These are phyloP conservation scores for Ophioderma brevispina DNA, from an alignment of 35 echinoderm and acorn worm species.

Conservation along the genomic window DNA sequence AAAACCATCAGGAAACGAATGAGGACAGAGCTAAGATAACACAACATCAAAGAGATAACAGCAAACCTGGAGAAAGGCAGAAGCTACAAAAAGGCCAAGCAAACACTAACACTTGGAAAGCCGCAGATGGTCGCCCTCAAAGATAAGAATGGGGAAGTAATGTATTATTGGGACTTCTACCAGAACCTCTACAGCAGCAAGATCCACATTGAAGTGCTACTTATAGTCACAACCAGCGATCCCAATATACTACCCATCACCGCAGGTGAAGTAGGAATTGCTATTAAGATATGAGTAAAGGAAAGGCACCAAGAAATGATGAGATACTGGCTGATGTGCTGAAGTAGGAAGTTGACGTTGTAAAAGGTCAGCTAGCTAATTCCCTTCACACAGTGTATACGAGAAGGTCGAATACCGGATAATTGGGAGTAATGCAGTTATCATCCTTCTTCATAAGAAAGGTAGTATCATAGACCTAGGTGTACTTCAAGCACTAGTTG, in stretches of 20 bases:
- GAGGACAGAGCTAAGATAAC: background rate
- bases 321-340: background rate
- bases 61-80: background rate
- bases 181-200: background rate
- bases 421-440: slow-evolving; percentile 2
- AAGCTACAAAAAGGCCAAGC: slow-evolving; percentile 18
- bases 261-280: background rate
- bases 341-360: background rate
- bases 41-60: background rate
- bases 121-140: slow-evolving; percentile 13
- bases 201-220: background rate
- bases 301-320: background rate
- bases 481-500: background rate
- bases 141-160: background rate
- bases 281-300: background rate
- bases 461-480: slow-evolving; percentile 9
- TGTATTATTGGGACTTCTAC: background rate
- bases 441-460: slow-evolving; percentile 28
- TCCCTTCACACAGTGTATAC: background rate
- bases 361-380: background rate
- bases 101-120: background rate
- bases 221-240: background rate
- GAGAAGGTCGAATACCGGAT: background rate
- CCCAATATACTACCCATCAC: background rate
- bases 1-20: slow-evolving; percentile 22